Base-by-base conservation (phyloP, 2,888 invertebrate genomes). In the Tromatobia lineatoria region DNA sequence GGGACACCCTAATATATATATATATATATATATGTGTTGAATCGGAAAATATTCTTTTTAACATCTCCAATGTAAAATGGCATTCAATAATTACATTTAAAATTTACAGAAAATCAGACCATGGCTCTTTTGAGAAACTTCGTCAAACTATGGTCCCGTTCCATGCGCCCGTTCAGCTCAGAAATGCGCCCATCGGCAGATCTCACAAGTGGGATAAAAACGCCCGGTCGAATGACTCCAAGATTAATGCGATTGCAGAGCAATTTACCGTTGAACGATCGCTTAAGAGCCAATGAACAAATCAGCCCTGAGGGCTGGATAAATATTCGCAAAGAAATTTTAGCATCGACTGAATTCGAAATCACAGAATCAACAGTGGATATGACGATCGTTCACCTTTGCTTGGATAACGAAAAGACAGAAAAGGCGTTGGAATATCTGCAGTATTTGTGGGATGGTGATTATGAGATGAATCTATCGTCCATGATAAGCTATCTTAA, bases 341-440 rank as follows among this genome's bases (percentile, higher is more conserved):
- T 95, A 18, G 90, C 92, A 0, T 92, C 91, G 83, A 89, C 88
- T 59, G 94, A 94, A n/a, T 89, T 90, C 45, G 0, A 34, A 0
- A 88, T 95, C 15, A 95, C 93, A 66, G 85, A 93, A 54, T 94
- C 94, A 54, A 96, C 95, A 90, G 93, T 96, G 45, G 96, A 97
- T 93, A 95, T 95, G 47, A 90, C 95, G 0, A 94, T 96, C 52
- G 90, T 97, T 52, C 95, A 95, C 78, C 89, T 94, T 23, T 95
- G 96, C 92, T 89, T 94, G 8, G 89, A 88, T 4, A 87, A 90
- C 0, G 94, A 94, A 42, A 94, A 95, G 57, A 93, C 95, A 69
- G 90, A 94, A 64, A 90, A 94, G 45, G 91, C 95, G 42, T 96
- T 95, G 0, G 93, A 95, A 42, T 97, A 96, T 93, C 92, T 96